Evolutionary conservation across 1,140 invertebrate genomes (phyloP).

Genomic region (Acromyrmex charruanus): DNA sequence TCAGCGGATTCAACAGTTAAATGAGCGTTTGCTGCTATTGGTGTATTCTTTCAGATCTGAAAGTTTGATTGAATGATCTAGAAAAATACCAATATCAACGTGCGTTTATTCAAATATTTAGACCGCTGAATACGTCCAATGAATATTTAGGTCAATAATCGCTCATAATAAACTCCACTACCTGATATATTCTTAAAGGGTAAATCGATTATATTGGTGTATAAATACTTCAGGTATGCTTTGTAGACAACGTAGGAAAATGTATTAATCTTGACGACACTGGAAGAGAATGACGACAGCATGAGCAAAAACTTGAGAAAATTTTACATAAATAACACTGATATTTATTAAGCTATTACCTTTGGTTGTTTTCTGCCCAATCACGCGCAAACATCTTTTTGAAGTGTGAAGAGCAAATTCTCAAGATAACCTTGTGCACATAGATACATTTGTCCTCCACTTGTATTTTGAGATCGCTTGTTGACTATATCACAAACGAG

Average conservation of each 20-base stretch:
- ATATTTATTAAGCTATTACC: slow-evolving; percentile 81
- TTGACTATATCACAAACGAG: slow-evolving; percentile 82
- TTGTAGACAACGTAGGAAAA: slow-evolving; percentile 89
- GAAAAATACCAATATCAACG: too few species aligned
- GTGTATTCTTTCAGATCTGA: too few species aligned
- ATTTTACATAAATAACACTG: slow-evolving; percentile 25
- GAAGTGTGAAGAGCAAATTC: slow-evolving; percentile 90
- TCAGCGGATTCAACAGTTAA: too few species aligned
- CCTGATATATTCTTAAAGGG: slow-evolving; percentile 89
- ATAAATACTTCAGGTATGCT: slow-evolving; percentile 90
- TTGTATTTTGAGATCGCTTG: slow-evolving; percentile 89
- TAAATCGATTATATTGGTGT: slow-evolving; percentile 90
- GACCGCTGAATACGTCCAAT: too few species aligned
- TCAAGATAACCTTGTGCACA: slow-evolving; percentile 90
- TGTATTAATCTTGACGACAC: slow-evolving; percentile 86
- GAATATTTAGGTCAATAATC: not conserved
- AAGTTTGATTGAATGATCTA: too few species aligned
- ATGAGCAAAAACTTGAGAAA: not conserved
- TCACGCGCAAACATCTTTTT: slow-evolving; percentile 90
- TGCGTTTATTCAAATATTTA: too few species aligned
- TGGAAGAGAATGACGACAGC: slow-evolving; percentile 74
- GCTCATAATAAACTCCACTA: slow-evolving; percentile 68
- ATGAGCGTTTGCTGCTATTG: too few species aligned
- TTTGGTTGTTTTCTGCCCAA: slow-evolving; percentile 89
- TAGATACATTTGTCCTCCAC: slow-evolving; percentile 89